Evolutionary conservation across 2,113 vertebrate genomes (phyloP).

Genomic region (Pseudopodoces humilis): DNA sequence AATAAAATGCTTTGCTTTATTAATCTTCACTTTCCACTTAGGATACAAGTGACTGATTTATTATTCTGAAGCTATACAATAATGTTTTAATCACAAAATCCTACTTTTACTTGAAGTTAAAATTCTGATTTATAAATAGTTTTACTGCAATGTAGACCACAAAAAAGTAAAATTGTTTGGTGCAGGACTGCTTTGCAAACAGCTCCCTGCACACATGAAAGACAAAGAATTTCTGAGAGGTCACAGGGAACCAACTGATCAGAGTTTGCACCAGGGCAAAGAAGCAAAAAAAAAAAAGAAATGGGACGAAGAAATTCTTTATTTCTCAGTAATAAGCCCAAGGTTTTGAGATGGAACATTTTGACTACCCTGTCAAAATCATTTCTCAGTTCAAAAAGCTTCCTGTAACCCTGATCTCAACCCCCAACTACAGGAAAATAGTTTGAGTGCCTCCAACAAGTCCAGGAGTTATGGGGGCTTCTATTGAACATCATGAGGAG

Average conservation of each 20-base stretch:
- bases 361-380: neutral
- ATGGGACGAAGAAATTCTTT: neutral
- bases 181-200: neutral
- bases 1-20: slow-evolving; percentile 74
- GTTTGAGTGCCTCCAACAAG: neutral
- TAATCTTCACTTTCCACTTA: slow-evolving; percentile 63
- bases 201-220: neutral
- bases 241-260: neutral
- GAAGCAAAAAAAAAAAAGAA: neutral
- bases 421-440: neutral
- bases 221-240: neutral
- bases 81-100: slow-evolving; percentile 61
- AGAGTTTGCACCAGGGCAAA: neutral
- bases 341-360: neutral
- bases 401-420: neutral
- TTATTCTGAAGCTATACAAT: slow-evolving; percentile 28
- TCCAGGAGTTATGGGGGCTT: slow-evolving; percentile 6
- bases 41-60: slow-evolving; percentile 70
- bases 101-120: slow-evolving; percentile 49
- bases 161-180: neutral
- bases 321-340: neutral
- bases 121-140: slow-evolving; percentile 57
- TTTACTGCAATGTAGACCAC: slow-evolving; percentile 14
- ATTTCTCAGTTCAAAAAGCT: slow-evolving; percentile 15
- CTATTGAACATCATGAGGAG: neutral